Conservation (phyloP, 2,113 vertebrate genomes). For the Anolis carolinensis region DNA sequence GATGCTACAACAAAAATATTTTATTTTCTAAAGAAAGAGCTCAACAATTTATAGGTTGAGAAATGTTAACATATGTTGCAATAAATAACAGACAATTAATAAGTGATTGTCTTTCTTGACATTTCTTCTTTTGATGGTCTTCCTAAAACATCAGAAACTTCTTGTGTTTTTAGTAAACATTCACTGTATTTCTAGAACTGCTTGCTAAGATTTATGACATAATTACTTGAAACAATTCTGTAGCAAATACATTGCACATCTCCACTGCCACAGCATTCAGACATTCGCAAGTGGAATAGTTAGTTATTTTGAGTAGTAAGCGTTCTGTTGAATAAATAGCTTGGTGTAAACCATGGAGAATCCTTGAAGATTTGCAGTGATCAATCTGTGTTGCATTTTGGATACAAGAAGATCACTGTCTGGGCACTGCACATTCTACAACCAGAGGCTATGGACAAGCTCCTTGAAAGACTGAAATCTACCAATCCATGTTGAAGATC, state of each 20-base stretch:
- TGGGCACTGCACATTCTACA: too few relatives aligned
- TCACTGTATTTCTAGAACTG: background rate
- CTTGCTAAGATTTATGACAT: background rate
- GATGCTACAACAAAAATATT: background rate
- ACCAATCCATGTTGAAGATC: too few relatives aligned
- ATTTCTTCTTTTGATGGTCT: background rate
- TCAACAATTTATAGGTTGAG: background rate
- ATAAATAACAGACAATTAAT: background rate
- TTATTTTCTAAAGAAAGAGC: background rate
- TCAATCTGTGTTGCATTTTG: background rate
- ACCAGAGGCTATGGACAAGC: too few relatives aligned
- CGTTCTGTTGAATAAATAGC: background rate
- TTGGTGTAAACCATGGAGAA: background rate
- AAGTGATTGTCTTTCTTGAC: background rate
- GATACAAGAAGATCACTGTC: too few relatives aligned
- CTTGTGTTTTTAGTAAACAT: background rate
- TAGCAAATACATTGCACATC: background rate
- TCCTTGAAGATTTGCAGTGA: background rate
- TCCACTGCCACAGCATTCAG: background rate
- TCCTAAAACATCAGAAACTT: background rate
- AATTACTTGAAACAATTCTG: background rate
- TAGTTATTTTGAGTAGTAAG: too few relatives aligned
- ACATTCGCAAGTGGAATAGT: too few relatives aligned
- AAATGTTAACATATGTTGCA: background rate
- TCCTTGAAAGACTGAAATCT: too few relatives aligned